Base-by-base conservation (phyloP, 2,797 vertebrate species). In the Gallinago solitaria region DNA sequence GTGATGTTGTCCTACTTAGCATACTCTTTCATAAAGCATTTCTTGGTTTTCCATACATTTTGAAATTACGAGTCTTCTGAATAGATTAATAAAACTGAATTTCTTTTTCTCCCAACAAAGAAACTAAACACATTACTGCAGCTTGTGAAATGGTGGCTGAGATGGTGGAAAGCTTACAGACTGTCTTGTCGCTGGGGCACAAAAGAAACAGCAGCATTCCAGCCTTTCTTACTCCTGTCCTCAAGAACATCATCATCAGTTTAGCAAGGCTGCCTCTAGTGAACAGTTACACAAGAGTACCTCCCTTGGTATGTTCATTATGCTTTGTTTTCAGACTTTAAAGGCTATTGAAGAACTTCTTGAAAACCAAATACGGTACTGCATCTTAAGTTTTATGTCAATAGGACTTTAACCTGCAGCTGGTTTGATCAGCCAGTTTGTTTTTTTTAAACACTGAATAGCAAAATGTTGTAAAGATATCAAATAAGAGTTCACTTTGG, bases 211-310 rank as follows among this genome's bases (percentile, higher is more conserved):
- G 94, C 81, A 95, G 85, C 33, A 98, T 99, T 82, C 99, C 99
- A 2, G 98, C 98, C 1, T 99, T 99, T 95, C 98, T 99, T 87
- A 99, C 99, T 2, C 98, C 99, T 2, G 98, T 98, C 23, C 97
- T 99, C 37, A 98, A 98, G 92, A 99, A 99, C 93, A 98, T 99
- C 71, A 97, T 99, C 87, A 97, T 99, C 98, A 99, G 99, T 96
- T 98, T 99, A 94, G 99, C 99, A 71, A 98, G 99, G 45, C 96
- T 99, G 54, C 99, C 99, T 35, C 97, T 99, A 24, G 99, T 99
- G 96, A 99, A 99, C 98, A 99, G 99, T 97, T 99, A 99, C 93
- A 99, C 99, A 4, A 97, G 99, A 74, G 98, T 99, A 12, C 99
- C 99, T 88, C 99, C 99, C 7, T 97, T 99, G 98, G 99, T 99